Base-by-base conservation (phyloP, 2,113 vertebrate species). In the Anser brachyrhynchus region DNA sequence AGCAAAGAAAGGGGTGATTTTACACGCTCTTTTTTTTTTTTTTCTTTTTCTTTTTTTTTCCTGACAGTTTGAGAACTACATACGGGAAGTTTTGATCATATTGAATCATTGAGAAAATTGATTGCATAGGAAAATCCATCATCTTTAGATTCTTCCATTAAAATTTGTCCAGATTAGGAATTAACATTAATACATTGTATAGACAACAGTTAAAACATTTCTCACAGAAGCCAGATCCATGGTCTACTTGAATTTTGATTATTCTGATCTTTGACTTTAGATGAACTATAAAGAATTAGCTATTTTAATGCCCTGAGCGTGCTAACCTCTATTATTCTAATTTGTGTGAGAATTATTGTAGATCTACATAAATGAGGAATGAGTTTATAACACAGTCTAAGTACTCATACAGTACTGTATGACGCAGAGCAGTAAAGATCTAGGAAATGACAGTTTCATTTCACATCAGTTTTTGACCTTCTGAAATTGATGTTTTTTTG, bases 271-370 rank as follows among this genome's bases (percentile, higher is more conserved):
- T 75, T 83, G 77, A 78, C 83, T 73, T 93, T 89, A 66, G 54
- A 61, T 71, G 84, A 87, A 80, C 86, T 61, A 23, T 58, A 31
- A 82, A 81, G 28, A 54, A 78, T 6, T 62, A 79, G 35, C 13
- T 73, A 58, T 44, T 79, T 57, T 72, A 86, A 44, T 87, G 70
- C 37, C 62, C 28, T 75, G 4, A 29, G 43, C 17, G 31, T 77
- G 11, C 46, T 93, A 80, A 93, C 59, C 49, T 85, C 71, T 88
- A 77, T 90, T 87, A 88, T 80, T 95, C 89, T 64, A 83, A 70
- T 95, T 91, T 90, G 8, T n/a, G 23, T 57, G 23, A 84, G 22
- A 94, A 88, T 86, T 93, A 85, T 54, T 93, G 92, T 62, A 80
- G 29, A 67, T 83, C n/a, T 67, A 67, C n/a, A 41, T 86, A 96